Conservation (phyloP, 1,140 invertebrate species). For the Drosophila kurseongensis region DNA sequence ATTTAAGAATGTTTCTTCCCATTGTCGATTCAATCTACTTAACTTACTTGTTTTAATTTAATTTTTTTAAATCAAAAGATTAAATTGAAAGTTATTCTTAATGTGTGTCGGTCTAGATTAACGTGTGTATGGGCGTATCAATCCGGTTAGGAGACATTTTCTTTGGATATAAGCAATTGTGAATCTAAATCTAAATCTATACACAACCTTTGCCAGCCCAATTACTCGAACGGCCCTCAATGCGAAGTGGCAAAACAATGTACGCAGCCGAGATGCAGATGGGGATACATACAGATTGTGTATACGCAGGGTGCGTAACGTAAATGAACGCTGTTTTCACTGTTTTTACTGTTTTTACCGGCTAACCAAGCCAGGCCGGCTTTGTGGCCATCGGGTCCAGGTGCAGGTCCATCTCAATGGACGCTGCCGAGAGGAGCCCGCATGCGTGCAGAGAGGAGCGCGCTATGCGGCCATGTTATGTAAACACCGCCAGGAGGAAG, state of each 20-base stretch:
- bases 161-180: too few relatives aligned
- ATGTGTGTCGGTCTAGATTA: too few relatives aligned
- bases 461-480: constrained; percentile 34
- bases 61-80: too few relatives aligned
- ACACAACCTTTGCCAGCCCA: not conserved
- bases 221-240: constrained; percentile 13
- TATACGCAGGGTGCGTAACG: constrained; percentile 65
- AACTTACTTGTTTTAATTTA: too few relatives aligned
- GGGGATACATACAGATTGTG: constrained; percentile 39
- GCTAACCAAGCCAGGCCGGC: constrained; percentile 39
- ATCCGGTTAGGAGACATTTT: too few relatives aligned
- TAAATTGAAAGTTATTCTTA: too few relatives aligned
- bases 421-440: constrained; percentile 21
- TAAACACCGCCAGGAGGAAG: constrained; percentile 35
- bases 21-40: too few relatives aligned
- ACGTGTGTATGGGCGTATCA: too few relatives aligned
- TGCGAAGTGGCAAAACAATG: constrained; percentile 3
- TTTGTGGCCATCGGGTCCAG: constrained; percentile 7
- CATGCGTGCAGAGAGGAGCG: constrained; percentile 46
- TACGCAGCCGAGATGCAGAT: constrained; percentile 9
- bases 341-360: constrained; percentile 31
- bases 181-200: too few relatives aligned
- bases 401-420: constrained; percentile 15
- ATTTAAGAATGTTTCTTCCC: not conserved
- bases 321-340: constrained; percentile 39